These are phyloP conservation scores for Castor canadensis DNA, from an alignment of 2,113 vertebrate species.

Conservation along the genomic window DNA sequence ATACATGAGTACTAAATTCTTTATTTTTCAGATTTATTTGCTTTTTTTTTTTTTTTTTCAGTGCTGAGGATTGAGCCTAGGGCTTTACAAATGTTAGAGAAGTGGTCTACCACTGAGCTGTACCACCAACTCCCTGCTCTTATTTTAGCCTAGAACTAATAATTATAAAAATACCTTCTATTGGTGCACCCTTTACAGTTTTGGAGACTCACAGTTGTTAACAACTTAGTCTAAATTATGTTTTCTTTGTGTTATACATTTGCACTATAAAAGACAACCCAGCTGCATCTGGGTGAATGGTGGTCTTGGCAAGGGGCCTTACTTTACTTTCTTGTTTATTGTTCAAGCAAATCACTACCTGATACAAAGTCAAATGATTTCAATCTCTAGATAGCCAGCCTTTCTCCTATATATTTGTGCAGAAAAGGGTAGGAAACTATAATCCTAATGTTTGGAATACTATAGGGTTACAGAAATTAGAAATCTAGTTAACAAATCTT, in stretches of 20 bases:
- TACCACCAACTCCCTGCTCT: no score
- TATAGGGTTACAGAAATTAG: background rate
- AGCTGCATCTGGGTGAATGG: background rate
- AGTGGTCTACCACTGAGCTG: background rate
- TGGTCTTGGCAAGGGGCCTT: background rate
- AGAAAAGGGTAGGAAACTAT: background rate
- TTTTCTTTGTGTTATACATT: background rate
- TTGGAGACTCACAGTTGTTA: background rate
- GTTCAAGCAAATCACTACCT: slow-evolving; percentile 16
- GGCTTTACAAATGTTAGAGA: background rate
- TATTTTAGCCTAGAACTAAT: background rate
- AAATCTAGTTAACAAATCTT: slow-evolving; percentile 41
- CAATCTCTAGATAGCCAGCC: background rate
- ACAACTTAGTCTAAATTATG: background rate
- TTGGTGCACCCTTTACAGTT: background rate
- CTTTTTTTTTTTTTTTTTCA: background rate
- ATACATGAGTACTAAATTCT: no score
- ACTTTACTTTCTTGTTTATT: slow-evolving; percentile 22
- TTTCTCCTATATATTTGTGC: slow-evolving; percentile 14
- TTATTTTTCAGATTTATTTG: slow-evolving; percentile 22
- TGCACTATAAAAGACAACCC: slow-evolving; percentile 45
- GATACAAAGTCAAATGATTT: slow-evolving; percentile 39
- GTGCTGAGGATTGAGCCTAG: background rate
- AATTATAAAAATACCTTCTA: background rate
- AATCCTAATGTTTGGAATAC: background rate